Conservation (phyloP, 2,888 invertebrate genomes). For the Acanthococcus lagerstroemiae region DNA sequence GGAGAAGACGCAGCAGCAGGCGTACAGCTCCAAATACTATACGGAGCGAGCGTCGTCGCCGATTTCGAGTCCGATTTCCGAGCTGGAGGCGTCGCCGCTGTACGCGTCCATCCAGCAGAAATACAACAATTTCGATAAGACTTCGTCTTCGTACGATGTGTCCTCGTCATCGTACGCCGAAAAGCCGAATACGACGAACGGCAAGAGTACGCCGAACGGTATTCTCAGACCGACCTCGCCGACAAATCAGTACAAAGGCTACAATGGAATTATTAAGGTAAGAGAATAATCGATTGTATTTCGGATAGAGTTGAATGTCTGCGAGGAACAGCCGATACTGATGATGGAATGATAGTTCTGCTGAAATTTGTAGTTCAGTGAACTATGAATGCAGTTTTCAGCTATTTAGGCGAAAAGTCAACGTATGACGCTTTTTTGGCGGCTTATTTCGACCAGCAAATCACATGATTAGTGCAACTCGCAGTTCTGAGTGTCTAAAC, state of each 20-base stretch:
- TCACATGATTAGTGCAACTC: no score
- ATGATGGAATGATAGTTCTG: no score
- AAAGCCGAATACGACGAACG: background rate
- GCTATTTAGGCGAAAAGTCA: no score
- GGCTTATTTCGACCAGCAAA: no score
- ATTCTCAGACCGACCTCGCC: constrained; percentile 6
- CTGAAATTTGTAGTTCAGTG: no score
- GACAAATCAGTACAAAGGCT: constrained; percentile 7
- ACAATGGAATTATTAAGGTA: constrained; percentile 8
- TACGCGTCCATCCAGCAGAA: constrained; percentile 36
- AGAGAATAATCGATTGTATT: no score
- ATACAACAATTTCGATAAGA: constrained; percentile 7
- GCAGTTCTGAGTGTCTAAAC: no score
- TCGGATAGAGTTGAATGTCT: no score
- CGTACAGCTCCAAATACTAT: constrained; percentile 36
- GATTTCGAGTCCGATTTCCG: constrained; percentile 18
- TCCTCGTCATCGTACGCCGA: constrained; percentile 2
- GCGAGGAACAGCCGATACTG: no score
- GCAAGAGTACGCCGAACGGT: constrained; percentile 8
- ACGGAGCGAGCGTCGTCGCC: constrained; percentile 34
- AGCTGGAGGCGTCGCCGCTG: constrained; percentile 38
- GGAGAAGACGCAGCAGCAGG: constrained; percentile 39
- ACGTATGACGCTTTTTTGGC: no score
- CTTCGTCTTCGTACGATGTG: constrained; percentile 2
- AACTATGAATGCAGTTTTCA: no score